Percentiles rank a stretch among this genome's conserved stretches.
phyloP scores from a whole-genome alignment of 1,140 invertebrate species.

The Akabosia matsudoensis region DNA sequence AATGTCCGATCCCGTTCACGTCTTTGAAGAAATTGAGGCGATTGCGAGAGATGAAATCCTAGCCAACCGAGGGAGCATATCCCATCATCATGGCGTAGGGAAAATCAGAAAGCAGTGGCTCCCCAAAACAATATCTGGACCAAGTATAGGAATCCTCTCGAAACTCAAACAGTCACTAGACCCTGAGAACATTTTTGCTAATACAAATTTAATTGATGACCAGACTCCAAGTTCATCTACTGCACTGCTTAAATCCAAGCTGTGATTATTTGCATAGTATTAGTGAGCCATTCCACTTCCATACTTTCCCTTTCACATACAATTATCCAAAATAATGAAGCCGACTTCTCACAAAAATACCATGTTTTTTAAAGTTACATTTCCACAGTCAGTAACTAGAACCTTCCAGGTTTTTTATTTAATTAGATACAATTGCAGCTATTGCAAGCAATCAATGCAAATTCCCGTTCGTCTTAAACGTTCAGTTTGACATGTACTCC shows the following conservation, averaged over 20 bases:
- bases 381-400: no score
- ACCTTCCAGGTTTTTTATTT: no score
- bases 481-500: no score
- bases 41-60: conserved; percentile 88
- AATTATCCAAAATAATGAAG: no score
- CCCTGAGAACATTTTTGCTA: conserved; percentile 89
- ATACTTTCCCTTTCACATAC: not conserved
- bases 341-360: no score
- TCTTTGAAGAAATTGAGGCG: conserved; percentile 62
- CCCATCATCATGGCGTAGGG: conserved; percentile 94
- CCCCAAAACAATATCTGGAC: conserved; percentile 70
- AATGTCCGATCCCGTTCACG: conserved; percentile 54
- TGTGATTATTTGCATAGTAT: conserved; percentile 14
- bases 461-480: no score
- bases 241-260: conserved; percentile 1
- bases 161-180: conserved; percentile 84
- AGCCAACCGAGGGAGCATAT: conserved; percentile 83
- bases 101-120: conserved; percentile 83
- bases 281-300: not conserved
- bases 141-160: conserved; percentile 69
- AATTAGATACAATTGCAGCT: no score
- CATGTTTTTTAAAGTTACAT: no score
- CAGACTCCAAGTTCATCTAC: not conserved
- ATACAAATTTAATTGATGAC: conserved; percentile 65
- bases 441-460: no score